These are phyloP conservation scores for Galeopsomyia nigrocyanea DNA, from an alignment of 2,888 invertebrate species.

Conservation along the genomic window DNA sequence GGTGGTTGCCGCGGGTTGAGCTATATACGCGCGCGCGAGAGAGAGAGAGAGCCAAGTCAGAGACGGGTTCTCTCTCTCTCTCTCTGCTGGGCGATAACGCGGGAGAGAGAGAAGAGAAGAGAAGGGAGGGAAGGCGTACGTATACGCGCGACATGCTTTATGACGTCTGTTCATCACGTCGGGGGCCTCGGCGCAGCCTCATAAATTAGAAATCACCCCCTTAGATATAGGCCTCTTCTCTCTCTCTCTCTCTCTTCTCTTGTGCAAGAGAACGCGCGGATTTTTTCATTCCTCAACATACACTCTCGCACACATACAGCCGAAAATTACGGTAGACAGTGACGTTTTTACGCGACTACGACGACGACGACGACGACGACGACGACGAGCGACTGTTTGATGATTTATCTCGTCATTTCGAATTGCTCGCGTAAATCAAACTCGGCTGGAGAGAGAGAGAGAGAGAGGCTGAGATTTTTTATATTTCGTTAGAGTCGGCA, in stretches of 20 bases:
- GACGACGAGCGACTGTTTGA: slow-evolving; percentile 49
- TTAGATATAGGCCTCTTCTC: slow-evolving; percentile 59
- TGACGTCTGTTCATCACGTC: slow-evolving; percentile 71
- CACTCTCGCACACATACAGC: not conserved
- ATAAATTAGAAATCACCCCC: slow-evolving; percentile 70
- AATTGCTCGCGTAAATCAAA: slow-evolving; percentile 41
- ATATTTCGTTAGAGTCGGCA: slow-evolving; percentile 41
- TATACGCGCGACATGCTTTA: slow-evolving; percentile 67
- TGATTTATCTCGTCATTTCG: slow-evolving; percentile 48
- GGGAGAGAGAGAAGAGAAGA: slow-evolving; percentile 29
- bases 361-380: slow-evolving; percentile 50
- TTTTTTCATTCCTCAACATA: too few species aligned
- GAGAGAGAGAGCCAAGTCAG: slow-evolving; percentile 41
- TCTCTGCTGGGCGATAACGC: not conserved
- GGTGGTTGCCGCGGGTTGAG: slow-evolving; percentile 43
- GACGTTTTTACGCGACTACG: slow-evolving; percentile 34
- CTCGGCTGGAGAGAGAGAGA: not conserved
- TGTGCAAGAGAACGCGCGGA: not conserved
- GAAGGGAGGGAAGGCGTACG: slow-evolving; percentile 49
- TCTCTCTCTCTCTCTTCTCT: not conserved
- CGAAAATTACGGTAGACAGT: slow-evolving; percentile 39
- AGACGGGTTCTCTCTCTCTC: slow-evolving; percentile 29
- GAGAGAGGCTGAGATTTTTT: slow-evolving; percentile 35
- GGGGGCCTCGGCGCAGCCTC: slow-evolving; percentile 62
- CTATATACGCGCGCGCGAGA: slow-evolving; percentile 13